phyloP scores from a whole-genome alignment of 1,140 invertebrate species.

The Neomicropteryx cornuta region DNA sequence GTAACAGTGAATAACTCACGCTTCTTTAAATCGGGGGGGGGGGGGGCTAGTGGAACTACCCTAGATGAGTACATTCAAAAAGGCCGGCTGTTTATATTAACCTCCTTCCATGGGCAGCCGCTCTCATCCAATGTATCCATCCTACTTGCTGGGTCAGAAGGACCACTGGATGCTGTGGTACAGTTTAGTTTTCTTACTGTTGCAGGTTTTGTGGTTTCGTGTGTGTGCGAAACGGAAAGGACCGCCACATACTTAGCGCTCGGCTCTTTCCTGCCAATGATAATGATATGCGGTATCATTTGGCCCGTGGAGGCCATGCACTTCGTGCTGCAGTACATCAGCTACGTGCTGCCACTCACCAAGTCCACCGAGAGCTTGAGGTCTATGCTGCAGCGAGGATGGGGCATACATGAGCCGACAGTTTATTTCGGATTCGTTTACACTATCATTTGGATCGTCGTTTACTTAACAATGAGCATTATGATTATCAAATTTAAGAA shows the following conservation, averaged over 20 bases:
- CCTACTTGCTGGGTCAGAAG: too few relatives aligned
- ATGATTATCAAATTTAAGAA: constrained; percentile 74
- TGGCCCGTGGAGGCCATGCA: constrained; percentile 81
- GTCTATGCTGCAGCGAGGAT: constrained; percentile 78
- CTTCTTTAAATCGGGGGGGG: too few relatives aligned
- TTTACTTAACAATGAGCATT: constrained; percentile 71
- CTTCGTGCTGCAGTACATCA: constrained; percentile 60
- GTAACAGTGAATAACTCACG: too few relatives aligned
- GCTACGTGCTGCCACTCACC: constrained; percentile 76
- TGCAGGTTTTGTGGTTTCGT: constrained; percentile 78
- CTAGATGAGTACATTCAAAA: too few relatives aligned
- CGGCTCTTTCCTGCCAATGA: constrained; percentile 86
- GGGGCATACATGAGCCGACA: constrained; percentile 59
- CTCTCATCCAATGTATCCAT: too few relatives aligned
- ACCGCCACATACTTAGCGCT: constrained; percentile 88
- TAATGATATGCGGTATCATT: constrained; percentile 79
- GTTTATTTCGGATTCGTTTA: constrained; percentile 83
- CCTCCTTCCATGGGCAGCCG: too few relatives aligned
- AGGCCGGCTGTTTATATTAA: too few relatives aligned
- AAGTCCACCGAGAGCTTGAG: constrained; percentile 87
- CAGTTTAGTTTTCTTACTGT: constrained; percentile 9
- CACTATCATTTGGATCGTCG: constrained; percentile 70
- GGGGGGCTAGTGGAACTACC: too few relatives aligned
- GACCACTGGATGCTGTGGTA: too few relatives aligned
- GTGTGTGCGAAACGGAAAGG: constrained; percentile 77